Percentiles rank a stretch among this genome's conserved stretches.
These are phyloP conservation scores for Xenopus petersii DNA, from an alignment of 2,797 vertebrate species.

Conservation along the genomic window DNA sequence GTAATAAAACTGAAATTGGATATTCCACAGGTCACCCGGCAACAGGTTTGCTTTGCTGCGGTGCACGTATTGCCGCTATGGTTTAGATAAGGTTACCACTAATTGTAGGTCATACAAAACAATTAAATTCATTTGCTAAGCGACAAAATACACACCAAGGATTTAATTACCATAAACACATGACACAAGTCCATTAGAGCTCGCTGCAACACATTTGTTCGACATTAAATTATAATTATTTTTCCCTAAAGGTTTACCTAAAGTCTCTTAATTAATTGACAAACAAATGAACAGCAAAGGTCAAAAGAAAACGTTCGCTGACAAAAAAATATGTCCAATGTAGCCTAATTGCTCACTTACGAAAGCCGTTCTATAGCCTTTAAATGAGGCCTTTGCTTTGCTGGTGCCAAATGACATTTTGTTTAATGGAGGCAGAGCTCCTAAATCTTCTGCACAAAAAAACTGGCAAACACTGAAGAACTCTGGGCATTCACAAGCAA, in stretches of 20 bases:
- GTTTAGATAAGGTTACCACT: conserved; percentile 48
- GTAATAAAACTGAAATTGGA: too few species aligned
- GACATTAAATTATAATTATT: conserved; percentile 58
- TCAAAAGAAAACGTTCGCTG: conserved; percentile 40
- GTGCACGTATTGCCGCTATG: conserved; percentile 5
- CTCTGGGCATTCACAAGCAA: too few species aligned
- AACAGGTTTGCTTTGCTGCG: too few species aligned
- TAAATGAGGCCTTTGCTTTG: neutral
- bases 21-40: too few species aligned
- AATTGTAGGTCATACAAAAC: conserved; percentile 55
- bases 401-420: neutral
- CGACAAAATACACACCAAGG: conserved; percentile 56
- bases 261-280: conserved; percentile 59
- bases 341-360: neutral
- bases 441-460: too few species aligned
- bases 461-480: too few species aligned
- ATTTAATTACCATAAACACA: conserved; percentile 58
- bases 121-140: conserved; percentile 57
- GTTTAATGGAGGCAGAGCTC: neutral
- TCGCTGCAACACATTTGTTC: conserved; percentile 28
- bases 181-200: conserved; percentile 50
- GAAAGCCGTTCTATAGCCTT: neutral
- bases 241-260: conserved; percentile 49
- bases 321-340: conserved; percentile 1
- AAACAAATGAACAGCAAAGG: conserved; percentile 61